These are phyloP conservation scores for Cantharis flavilabris DNA, from an alignment of 2,888 invertebrate genomes.

Conservation along the genomic window DNA sequence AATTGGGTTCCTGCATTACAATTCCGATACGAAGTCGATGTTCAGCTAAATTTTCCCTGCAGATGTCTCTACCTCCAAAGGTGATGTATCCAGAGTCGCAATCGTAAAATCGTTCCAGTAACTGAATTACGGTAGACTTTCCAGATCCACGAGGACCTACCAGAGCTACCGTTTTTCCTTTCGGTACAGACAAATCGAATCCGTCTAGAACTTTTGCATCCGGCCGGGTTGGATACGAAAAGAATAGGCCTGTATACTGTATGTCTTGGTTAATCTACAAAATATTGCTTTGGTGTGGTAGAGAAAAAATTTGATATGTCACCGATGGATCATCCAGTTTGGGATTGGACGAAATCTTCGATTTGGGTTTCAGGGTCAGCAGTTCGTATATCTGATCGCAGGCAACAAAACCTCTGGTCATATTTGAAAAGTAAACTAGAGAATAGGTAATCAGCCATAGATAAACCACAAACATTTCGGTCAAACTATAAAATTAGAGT, in stretches of 20 bases:
- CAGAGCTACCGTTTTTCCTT: conserved; percentile 76
- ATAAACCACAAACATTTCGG: neutral
- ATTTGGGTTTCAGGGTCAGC: neutral
- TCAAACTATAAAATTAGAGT: neutral
- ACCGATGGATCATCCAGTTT: neutral
- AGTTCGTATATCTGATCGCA: neutral
- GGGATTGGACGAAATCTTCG: neutral
- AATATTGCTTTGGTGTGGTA: neutral
- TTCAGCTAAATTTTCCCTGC: conserved; percentile 38
- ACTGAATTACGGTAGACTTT: conserved; percentile 84
- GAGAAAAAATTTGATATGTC: neutral
- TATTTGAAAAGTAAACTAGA: neutral
- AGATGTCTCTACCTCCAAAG: conserved; percentile 44
- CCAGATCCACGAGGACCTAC: conserved; percentile 86
- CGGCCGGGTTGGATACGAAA: neutral
- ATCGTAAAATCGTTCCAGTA: conserved; percentile 85
- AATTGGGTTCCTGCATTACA: conserved; percentile 89
- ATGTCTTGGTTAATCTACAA: neutral
- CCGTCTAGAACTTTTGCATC: conserved; percentile 58
- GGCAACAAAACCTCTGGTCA: neutral
- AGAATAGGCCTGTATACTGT: neutral
- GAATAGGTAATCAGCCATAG: neutral
- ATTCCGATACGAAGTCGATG: conserved; percentile 81
- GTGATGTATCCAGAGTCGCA: conserved; percentile 66
- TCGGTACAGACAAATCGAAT: conserved; percentile 64